Conservation (phyloP, 2,888 invertebrate genomes). For the Lissonota sp. region DNA sequence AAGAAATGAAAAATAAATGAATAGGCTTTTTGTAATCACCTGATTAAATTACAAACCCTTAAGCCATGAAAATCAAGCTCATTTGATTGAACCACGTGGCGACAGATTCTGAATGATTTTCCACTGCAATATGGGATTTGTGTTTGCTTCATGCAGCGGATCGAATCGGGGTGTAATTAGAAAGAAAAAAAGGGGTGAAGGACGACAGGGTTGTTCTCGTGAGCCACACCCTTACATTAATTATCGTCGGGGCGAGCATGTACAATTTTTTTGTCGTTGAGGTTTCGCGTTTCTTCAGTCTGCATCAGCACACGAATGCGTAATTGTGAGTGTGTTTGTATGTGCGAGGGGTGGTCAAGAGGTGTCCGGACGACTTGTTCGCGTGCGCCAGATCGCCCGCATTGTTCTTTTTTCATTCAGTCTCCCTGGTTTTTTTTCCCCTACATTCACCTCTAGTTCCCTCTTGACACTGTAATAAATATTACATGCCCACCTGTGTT, state of each 20-base stretch:
- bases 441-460: constrained; percentile 1
- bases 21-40: too few species aligned
- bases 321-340: background rate
- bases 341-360: background rate
- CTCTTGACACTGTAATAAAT: constrained; percentile 35
- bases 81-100: too few species aligned
- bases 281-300: constrained; percentile 6
- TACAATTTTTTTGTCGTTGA: constrained; percentile 5
- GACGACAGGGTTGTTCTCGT: constrained; percentile 17
- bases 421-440: constrained; percentile 18
- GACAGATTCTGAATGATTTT: too few species aligned
- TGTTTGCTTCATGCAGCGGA: too few species aligned
- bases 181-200: constrained; percentile 10
- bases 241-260: constrained; percentile 25
- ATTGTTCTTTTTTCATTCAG: constrained; percentile 14
- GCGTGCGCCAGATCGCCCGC: constrained; percentile 46
- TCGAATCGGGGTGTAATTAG: too few species aligned
- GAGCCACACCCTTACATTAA: constrained; percentile 27
- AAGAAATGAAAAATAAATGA: too few species aligned
- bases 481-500: constrained; percentile 15
- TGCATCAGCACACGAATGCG: background rate
- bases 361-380: constrained; percentile 49
- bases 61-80: too few species aligned
- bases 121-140: too few species aligned
- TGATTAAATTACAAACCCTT: too few species aligned